Percentiles rank a stretch among this genome's conserved stretches.
These are phyloP conservation scores for Temnothorax rugatulus DNA, from an alignment of 2,888 invertebrate genomes.

Conservation along the genomic window DNA sequence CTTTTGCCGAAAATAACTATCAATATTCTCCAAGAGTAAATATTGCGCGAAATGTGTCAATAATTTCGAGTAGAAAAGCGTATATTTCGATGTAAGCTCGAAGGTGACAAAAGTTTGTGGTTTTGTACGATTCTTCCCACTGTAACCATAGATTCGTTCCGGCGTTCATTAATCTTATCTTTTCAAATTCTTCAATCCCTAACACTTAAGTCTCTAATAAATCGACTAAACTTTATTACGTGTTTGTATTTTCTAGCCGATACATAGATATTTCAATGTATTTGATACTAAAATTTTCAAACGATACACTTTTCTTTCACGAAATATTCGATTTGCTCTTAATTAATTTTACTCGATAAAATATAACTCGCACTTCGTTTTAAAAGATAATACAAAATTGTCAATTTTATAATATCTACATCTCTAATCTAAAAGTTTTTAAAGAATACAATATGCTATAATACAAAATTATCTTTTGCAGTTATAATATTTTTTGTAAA, in stretches of 20 bases:
- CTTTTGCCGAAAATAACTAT: slow-evolving; percentile 21
- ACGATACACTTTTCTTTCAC: background rate
- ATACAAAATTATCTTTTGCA: background rate
- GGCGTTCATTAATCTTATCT: slow-evolving; percentile 7
- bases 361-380: background rate
- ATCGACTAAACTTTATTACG: background rate
- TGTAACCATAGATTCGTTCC: background rate
- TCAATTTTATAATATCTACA: background rate
- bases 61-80: background rate
- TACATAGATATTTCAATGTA: background rate
- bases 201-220: background rate
- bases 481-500: background rate
- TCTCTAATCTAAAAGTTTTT: background rate
- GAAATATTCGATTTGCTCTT: background rate
- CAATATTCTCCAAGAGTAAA: background rate
- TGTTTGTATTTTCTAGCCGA: background rate
- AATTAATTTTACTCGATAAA: background rate
- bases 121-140: background rate
- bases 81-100: background rate
- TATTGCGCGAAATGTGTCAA: slow-evolving; percentile 10
- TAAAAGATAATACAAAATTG: background rate
- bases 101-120: background rate
- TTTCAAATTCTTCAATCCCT: background rate
- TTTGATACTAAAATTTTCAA: slow-evolving; percentile 18
- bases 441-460: background rate